phyloP scores from a whole-genome alignment of 2,888 invertebrate genomes.

The Hermodice carunculata region DNA sequence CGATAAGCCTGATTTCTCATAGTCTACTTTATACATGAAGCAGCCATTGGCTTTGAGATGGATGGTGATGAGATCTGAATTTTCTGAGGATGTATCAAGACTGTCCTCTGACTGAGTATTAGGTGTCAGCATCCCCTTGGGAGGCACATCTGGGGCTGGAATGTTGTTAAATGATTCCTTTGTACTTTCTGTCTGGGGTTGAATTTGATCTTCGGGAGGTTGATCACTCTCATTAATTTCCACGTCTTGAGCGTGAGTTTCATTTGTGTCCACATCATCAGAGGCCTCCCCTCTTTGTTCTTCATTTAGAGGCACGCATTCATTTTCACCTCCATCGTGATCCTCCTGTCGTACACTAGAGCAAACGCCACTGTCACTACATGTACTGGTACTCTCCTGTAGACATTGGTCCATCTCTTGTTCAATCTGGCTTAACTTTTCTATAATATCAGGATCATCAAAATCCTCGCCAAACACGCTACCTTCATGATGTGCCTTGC shows the following conservation, averaged over 20 bases:
- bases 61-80: conserved; percentile 16
- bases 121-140: no score
- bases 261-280: no score
- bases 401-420: conserved; percentile 33
- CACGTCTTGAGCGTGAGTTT: no score
- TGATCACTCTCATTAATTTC: no score
- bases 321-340: background rate
- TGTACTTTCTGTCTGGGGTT: no score
- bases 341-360: no score
- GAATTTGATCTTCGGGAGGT: no score
- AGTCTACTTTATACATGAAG: conserved; percentile 21
- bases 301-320: no score
- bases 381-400: background rate
- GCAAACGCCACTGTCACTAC: background rate
- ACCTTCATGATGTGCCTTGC: background rate
- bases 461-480: background rate
- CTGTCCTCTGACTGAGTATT: conserved; percentile 9
- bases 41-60: conserved; percentile 24
- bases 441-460: conserved; percentile 4
- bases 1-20: background rate
- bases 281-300: no score
- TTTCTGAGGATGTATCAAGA: conserved; percentile 7
- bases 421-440: conserved; percentile 35
- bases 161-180: no score
- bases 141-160: background rate